A percentile compares a stretch with the other conserved stretches of the same genome.
Conservation (phyloP, 2,888 invertebrate genomes). For the Ectropis crepuscularia region DNA sequence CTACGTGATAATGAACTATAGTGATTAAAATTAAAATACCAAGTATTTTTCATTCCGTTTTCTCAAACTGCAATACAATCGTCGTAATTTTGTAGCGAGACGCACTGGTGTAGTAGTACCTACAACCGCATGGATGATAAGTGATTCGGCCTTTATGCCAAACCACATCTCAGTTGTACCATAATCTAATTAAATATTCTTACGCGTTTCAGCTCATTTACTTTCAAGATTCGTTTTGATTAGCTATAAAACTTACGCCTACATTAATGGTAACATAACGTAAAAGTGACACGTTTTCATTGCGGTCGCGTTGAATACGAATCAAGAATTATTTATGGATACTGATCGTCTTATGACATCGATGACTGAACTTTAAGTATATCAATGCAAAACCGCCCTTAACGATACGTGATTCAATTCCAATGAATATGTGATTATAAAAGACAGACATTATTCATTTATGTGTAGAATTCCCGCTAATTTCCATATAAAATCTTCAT, state of each 20-base stretch:
- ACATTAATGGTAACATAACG: conserved; percentile 25
- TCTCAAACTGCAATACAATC: no score
- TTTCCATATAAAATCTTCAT: conserved; percentile 9
- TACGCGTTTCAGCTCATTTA: conserved; percentile 19
- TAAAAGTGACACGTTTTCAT: conserved; percentile 35
- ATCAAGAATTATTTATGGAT: conserved; percentile 47
- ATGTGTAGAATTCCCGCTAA: conserved; percentile 30
- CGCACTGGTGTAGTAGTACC: no score
- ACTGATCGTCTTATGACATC: conserved; percentile 48
- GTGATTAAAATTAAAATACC: no score
- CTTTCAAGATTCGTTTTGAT: conserved; percentile 27
- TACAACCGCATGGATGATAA: no score
- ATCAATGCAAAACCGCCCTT: conserved; percentile 48
- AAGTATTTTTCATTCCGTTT: no score
- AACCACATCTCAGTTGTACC: background rate
- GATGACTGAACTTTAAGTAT: conserved; percentile 47
- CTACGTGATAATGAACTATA: no score
- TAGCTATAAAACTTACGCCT: conserved; percentile 33
- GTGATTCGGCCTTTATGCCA: conserved; percentile 1
- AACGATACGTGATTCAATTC: conserved; percentile 46
- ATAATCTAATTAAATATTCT: conserved; percentile 5
- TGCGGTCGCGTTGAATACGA: conserved; percentile 46
- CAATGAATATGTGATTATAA: conserved; percentile 39
- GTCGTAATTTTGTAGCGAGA: no score
- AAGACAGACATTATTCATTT: conserved; percentile 20